A percentile compares a stretch with the other conserved stretches of the same genome.
These are phyloP conservation scores for Parnassius glacialis DNA, from an alignment of 2,888 invertebrate species.

Conservation along the genomic window DNA sequence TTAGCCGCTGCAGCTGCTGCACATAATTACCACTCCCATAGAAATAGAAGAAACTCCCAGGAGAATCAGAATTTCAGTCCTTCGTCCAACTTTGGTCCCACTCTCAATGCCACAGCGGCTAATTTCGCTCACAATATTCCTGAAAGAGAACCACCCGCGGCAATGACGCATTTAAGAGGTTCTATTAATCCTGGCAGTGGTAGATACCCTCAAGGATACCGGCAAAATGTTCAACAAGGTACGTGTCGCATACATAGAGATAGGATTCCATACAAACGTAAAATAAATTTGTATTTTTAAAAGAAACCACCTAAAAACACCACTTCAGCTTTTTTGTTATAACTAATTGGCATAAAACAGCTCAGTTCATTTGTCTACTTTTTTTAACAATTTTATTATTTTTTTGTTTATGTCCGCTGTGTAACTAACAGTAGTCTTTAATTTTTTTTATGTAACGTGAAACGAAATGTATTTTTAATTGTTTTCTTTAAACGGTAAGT, in stretches of 20 bases:
- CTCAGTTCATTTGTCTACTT: slow-evolving; percentile 58
- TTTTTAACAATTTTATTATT: slow-evolving; percentile 44
- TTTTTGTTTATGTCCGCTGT: slow-evolving; percentile 44
- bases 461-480: slow-evolving; percentile 16
- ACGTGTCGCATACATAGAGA: slow-evolving; percentile 58
- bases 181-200: slow-evolving; percentile 71
- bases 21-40: slow-evolving; percentile 72
- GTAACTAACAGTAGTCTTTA: slow-evolving; percentile 54
- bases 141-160: slow-evolving; percentile 68
- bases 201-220: slow-evolving; percentile 70
- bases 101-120: slow-evolving; percentile 67
- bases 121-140: slow-evolving; percentile 67
- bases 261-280: slow-evolving; percentile 53
- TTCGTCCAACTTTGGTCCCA: slow-evolving; percentile 69
- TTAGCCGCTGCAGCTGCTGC: slow-evolving; percentile 76
- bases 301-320: slow-evolving; percentile 64
- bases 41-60: slow-evolving; percentile 72
- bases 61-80: slow-evolving; percentile 67
- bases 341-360: slow-evolving; percentile 74
- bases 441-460: slow-evolving; percentile 16
- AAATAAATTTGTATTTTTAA: slow-evolving; percentile 30
- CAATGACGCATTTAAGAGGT: slow-evolving; percentile 74
- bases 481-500: slow-evolving; percentile 57
- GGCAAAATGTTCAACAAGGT: slow-evolving; percentile 77
- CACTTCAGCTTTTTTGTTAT: slow-evolving; percentile 66